Conservation (phyloP, 2,113 vertebrate species). For the Tenrec ecaudatus region DNA sequence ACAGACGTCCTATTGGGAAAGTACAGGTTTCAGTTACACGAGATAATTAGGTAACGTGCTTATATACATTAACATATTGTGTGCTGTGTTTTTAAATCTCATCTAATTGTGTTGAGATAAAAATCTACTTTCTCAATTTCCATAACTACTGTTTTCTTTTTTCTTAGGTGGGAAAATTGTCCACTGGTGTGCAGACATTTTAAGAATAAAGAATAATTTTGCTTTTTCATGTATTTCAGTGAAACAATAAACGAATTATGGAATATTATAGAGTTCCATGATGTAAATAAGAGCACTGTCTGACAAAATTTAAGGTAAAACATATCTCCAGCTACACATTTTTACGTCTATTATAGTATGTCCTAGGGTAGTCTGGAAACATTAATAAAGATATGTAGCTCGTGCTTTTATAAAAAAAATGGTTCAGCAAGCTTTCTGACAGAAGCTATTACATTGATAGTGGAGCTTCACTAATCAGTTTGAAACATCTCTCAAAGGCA, state of each 20-base stretch:
- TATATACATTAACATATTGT: background rate
- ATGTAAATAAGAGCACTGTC: background rate
- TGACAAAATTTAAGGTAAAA: background rate
- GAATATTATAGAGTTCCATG: background rate
- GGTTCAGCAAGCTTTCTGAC: constrained; percentile 13
- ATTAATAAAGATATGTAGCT: background rate
- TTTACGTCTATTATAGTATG: background rate
- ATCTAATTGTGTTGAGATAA: background rate
- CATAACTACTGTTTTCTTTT: background rate
- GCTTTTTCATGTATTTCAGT: background rate
- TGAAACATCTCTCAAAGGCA: constrained; percentile 41
- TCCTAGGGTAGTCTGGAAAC: background rate
- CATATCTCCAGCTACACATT: background rate
- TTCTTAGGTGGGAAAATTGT: background rate
- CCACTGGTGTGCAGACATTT: background rate
- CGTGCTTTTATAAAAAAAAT: background rate
- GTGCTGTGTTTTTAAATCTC: background rate
- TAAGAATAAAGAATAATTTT: background rate
- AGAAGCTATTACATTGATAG: background rate
- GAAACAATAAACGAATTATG: background rate
- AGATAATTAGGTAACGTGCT: background rate
- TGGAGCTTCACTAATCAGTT: constrained; percentile 53
- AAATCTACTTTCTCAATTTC: background rate
- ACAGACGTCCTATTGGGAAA: background rate
- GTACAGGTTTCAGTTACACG: background rate